These are phyloP conservation scores for Pantala flavescens DNA, from an alignment of 1,140 invertebrate genomes.

Conservation along the genomic window DNA sequence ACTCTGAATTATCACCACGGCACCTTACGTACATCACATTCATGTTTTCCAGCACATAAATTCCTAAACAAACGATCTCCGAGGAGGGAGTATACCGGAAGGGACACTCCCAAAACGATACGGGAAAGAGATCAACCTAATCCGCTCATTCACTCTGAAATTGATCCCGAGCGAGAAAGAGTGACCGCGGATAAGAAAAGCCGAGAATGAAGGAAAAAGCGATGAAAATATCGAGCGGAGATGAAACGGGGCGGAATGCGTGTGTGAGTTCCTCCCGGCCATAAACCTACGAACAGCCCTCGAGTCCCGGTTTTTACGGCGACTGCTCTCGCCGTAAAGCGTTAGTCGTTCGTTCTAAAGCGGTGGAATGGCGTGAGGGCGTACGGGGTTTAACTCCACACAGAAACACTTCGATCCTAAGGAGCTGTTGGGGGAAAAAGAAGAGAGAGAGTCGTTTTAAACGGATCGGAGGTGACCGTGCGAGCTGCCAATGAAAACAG, in stretches of 20 bases:
- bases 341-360: constrained; percentile 1
- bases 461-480: not conserved
- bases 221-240: not conserved
- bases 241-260: not conserved
- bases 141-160: too few species aligned
- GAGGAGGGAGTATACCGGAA: too few species aligned
- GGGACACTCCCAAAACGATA: too few species aligned
- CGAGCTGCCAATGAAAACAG: too few species aligned
- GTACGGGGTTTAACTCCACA: not conserved
- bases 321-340: not conserved
- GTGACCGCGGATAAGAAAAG: not conserved
- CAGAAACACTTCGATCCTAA: not conserved
- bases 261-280: not conserved
- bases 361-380: not conserved
- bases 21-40: too few species aligned
- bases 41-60: too few species aligned
- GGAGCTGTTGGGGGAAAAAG: not conserved
- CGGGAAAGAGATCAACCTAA: too few species aligned
- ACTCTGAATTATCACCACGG: too few species aligned
- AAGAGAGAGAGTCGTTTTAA: not conserved
- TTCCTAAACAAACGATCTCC: too few species aligned
- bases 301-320: not conserved
- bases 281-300: not conserved
- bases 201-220: not conserved
- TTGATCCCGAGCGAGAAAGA: not conserved